Evolutionary conservation across 2,797 vertebrate genomes (phyloP), one percentile per base, ranked within the genome.

Genomic region (Anniella stebbinsi): DNA sequence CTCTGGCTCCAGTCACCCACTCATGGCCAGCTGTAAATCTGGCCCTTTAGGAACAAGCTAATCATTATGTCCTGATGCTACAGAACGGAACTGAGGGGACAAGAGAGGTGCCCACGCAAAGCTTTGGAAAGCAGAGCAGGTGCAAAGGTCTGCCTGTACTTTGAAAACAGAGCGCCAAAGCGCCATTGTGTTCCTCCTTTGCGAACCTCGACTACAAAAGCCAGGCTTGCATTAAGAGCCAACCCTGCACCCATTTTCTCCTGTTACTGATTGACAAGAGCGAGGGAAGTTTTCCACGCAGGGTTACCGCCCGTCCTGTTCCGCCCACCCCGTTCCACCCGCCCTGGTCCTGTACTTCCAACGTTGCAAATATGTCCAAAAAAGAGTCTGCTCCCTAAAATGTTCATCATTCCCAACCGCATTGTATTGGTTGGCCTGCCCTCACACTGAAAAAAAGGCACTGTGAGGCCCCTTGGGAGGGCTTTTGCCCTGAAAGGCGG

Each of bases 41-140:
- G 4, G 41, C 70, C 72, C 45, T 67, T 67, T 66, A 54, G n/a
- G 28, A 11, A n/a, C 41, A 8, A 73, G 51, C 60, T 82, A 76
- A 87, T 90, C 11, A 67, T 76, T 51, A 75, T 75, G 57, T 76
- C 84, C 78, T 28, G 51, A 28, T 18, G 12, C 30, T 7, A 2
- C 23, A 10, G 9, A 21, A 38, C 0, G 45, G 33, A 60, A 70
- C 3, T 7, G 54, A n/a, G 6, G 12, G 78, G 84, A 73, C 67
- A 38, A 86, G 67, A 78, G 81, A 70, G 48, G n/a, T 75, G 69
- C 84, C 84, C 54, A 75, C 10, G 23, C 84, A 73, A 66, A 57
- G 48, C 7, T 54, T 87, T 60, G 38, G 21, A 66, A 80, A 15
- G 23, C 77, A 33, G 45, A 45, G 41, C 84, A 51, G 88, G 88